Conservation (phyloP, 2,113 vertebrate genomes). For the Amphilophus citrinellus region DNA sequence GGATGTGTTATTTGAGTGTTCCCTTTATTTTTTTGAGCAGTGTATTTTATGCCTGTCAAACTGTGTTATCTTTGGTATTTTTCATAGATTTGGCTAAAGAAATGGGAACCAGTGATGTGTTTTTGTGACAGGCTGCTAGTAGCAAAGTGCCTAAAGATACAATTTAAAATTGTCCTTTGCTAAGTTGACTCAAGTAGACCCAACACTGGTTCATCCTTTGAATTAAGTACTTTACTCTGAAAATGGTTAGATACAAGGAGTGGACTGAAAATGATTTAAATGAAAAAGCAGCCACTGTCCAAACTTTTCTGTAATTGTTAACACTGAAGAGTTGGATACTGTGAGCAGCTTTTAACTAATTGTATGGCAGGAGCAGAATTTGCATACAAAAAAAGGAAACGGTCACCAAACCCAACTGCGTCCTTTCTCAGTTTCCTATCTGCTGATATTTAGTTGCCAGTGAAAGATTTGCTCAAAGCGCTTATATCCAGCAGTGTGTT, state of each 20-base stretch:
- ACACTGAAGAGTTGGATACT: background rate
- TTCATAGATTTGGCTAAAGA: background rate
- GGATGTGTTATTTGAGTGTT: no score
- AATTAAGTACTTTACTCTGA: no score
- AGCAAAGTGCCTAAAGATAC: background rate
- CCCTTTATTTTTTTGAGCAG: no score
- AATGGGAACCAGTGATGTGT: background rate
- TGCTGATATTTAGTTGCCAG: constrained; percentile 29
- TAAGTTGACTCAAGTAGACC: background rate
- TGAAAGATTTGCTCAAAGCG: constrained; percentile 41
- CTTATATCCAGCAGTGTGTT: constrained; percentile 54
- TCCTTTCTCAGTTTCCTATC: constrained; percentile 12
- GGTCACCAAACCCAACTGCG: background rate
- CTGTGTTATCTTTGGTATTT: background rate
- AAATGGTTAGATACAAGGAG: background rate
- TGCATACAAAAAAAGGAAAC: background rate
- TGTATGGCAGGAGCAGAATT: background rate
- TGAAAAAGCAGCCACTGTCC: background rate
- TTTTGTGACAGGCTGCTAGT: background rate
- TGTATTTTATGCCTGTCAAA: background rate
- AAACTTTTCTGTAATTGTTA: background rate
- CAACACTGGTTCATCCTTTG: background rate
- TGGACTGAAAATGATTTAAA: background rate
- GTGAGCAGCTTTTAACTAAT: background rate
- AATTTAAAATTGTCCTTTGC: background rate